A percentile compares a stretch with the other conserved stretches of the same genome.
phyloP scores from a whole-genome alignment of 2,797 vertebrate species.

The Lacerta agilis region DNA sequence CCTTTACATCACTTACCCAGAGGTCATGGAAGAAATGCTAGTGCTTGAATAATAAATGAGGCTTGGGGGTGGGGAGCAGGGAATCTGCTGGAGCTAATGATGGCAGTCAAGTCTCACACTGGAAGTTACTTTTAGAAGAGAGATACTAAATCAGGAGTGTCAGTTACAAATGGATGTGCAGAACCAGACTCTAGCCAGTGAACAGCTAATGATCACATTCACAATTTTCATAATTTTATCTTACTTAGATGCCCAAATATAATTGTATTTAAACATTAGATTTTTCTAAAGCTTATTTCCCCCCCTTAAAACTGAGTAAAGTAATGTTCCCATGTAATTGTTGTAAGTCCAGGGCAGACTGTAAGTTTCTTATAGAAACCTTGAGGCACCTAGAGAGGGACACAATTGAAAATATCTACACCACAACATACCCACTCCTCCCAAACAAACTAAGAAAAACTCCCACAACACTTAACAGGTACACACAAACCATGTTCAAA shows the following conservation, averaged over 20 bases:
- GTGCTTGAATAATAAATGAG: background rate
- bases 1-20: background rate
- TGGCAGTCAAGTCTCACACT: background rate
- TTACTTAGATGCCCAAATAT: background rate
- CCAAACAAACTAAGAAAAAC: too few species aligned
- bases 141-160: background rate
- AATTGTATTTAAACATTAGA: background rate
- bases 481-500: too few species aligned
- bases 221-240: background rate
- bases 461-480: too few species aligned
- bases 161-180: background rate
- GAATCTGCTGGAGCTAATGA: background rate
- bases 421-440: too few species aligned
- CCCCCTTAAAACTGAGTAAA: background rate
- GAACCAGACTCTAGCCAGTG: background rate
- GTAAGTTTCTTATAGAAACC: background rate
- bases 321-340: background rate
- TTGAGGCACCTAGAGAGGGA: too few species aligned
- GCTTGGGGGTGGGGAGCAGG: background rate
- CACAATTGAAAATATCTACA: too few species aligned
- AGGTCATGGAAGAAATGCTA: background rate
- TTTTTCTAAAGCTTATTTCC: background rate
- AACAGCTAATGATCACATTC: background rate
- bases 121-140: background rate
- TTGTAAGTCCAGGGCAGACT: background rate